Evolutionary conservation across 2,888 invertebrate genomes (phyloP).

Genomic region (Diachrysia chrysitis): DNA sequence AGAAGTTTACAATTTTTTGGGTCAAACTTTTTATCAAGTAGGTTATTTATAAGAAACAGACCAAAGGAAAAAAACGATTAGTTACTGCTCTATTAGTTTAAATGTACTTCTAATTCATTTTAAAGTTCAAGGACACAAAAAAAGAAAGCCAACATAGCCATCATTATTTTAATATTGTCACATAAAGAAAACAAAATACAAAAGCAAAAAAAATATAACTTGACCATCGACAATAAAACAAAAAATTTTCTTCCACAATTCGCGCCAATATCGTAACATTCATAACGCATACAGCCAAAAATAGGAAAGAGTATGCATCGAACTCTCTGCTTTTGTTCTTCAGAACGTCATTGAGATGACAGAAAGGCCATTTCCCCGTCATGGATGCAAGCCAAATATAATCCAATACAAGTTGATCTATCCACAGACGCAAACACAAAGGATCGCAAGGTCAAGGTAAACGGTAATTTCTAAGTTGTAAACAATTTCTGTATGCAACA

Average conservation of each 20-base stretch:
- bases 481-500: conserved; percentile 33
- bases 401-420: conserved; percentile 41
- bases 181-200: conserved; percentile 6
- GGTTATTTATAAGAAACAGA: too few relatives aligned
- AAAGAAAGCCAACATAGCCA: not conserved
- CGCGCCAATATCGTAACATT: conserved; percentile 31
- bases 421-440: conserved; percentile 29
- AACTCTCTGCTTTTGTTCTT: conserved; percentile 67
- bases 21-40: too few relatives aligned
- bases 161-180: not conserved
- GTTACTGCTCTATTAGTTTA: too few relatives aligned
- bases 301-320: conserved; percentile 46
- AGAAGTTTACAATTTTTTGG: too few relatives aligned
- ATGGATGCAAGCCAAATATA: conserved; percentile 74
- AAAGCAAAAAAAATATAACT: conserved; percentile 31
- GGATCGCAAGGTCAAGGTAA: conserved; percentile 35
- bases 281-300: conserved; percentile 48
- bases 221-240: conserved; percentile 47
- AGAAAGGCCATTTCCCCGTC: conserved; percentile 76
- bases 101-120: not conserved
- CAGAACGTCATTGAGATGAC: conserved; percentile 77
- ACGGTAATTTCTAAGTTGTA: conserved; percentile 17
- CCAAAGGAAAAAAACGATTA: too few relatives aligned
- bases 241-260: conserved; percentile 36
- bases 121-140: not conserved